phyloP scores from a whole-genome alignment of 2,888 invertebrate species.

The Tetragnatha montana region DNA sequence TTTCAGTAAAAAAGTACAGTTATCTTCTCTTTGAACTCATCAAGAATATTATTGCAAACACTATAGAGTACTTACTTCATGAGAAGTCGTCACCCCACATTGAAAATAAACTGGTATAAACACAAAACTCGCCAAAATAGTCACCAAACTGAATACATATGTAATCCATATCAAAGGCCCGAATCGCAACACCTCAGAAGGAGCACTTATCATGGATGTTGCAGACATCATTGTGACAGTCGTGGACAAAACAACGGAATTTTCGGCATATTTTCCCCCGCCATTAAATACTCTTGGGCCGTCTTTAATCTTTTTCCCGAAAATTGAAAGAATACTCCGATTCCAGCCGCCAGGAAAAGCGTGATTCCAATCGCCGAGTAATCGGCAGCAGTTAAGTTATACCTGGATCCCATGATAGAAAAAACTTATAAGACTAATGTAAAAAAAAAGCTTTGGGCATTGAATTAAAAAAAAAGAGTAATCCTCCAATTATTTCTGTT shows the following conservation, averaged over 20 bases:
- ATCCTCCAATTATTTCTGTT: no score
- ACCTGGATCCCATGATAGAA: neutral
- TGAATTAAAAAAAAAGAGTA: no score
- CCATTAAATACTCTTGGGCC: constrained; percentile 21
- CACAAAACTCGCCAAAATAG: constrained; percentile 26
- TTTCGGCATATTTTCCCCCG: constrained; percentile 14
- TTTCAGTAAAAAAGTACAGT: no score
- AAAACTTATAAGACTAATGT: no score
- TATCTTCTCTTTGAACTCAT: no score
- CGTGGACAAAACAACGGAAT: constrained; percentile 38
- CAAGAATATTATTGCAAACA: no score
- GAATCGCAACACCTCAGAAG: constrained; percentile 39
- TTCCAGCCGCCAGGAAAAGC: neutral
- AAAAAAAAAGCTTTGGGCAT: no score
- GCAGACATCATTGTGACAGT: constrained; percentile 27
- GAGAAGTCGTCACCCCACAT: constrained; percentile 11
- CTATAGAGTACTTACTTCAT: constrained; percentile 30
- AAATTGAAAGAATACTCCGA: constrained; percentile 34
- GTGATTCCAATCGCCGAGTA: constrained; percentile 1
- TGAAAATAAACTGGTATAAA: constrained; percentile 42
- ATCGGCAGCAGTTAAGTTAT: constrained; percentile 21
- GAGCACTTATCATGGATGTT: constrained; percentile 9
- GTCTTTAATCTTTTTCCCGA: constrained; percentile 1
- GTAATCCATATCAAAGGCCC: neutral
- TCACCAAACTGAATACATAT: neutral